Evolutionary conservation across 2,888 invertebrate genomes (phyloP).

Genomic region (Athalia cordata): DNA sequence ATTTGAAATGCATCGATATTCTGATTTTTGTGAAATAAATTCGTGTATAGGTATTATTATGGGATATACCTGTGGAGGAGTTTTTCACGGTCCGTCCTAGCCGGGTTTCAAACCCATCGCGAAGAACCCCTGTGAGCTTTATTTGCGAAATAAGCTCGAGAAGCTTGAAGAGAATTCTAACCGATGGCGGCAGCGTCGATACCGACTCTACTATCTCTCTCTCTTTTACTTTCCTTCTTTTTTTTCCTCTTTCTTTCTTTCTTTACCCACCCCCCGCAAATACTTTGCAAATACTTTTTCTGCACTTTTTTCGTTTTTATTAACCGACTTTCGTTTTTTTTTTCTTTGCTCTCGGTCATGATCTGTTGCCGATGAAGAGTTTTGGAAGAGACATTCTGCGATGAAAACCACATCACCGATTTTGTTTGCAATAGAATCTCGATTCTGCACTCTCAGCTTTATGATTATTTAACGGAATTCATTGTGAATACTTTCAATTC

Average conservation of each 20-base stretch:
- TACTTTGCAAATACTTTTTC: no score
- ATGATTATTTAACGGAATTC: no score
- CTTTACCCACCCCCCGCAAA: background rate
- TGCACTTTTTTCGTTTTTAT: no score
- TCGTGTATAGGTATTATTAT: no score
- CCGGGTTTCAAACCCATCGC: conserved; percentile 20
- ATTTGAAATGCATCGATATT: conserved; percentile 8
- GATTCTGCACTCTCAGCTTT: no score
- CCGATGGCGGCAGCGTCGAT: conserved; percentile 64
- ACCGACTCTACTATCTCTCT: conserved; percentile 36
- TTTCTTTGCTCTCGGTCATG: no score
- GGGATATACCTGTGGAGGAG: background rate
- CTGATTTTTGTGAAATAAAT: background rate
- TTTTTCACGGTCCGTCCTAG: background rate
- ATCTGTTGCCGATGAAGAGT: no score
- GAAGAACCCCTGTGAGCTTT: conserved; percentile 18
- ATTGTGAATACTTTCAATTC: no score
- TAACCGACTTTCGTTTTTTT: no score
- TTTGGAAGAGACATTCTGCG: no score
- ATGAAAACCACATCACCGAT: no score
- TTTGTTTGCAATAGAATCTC: no score
- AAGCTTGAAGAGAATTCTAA: conserved; percentile 56
- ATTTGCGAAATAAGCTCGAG: background rate
- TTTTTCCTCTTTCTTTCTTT: conserved; percentile 18
- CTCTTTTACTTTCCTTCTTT: conserved; percentile 23